Percentiles rank a stretch among this genome's conserved stretches.
Evolutionary conservation across 2,113 vertebrate genomes (phyloP).

Genomic region (Regulus satrapa): DNA sequence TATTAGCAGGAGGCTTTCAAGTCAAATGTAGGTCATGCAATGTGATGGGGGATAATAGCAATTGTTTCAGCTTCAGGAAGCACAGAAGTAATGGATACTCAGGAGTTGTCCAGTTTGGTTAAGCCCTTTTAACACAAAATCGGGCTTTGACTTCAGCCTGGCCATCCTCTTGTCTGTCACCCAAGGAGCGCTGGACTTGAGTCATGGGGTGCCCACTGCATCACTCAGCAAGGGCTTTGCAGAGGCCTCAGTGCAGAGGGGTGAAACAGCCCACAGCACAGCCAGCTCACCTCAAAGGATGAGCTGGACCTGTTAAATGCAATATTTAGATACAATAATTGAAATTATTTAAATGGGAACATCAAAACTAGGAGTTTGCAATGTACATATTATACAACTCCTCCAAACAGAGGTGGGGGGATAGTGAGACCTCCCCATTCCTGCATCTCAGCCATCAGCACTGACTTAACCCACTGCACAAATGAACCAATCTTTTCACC

Average conservation of each 20-base stretch:
- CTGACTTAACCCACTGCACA: background rate
- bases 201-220: fast-evolving
- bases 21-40: slow-evolving; percentile 75
- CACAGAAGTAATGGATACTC: slow-evolving; percentile 39
- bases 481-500: background rate
- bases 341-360: background rate
- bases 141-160: background rate
- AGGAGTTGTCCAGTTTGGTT: slow-evolving; percentile 1
- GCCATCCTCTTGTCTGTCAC: background rate
- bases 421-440: background rate
- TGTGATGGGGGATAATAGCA: slow-evolving; percentile 63
- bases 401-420: background rate
- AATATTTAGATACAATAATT: background rate
- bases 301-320: fast-evolving
- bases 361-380: background rate
- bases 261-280: background rate
- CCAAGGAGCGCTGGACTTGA: background rate
- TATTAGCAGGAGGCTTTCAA: slow-evolving; percentile 75
- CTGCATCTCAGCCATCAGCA: background rate
- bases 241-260: background rate
- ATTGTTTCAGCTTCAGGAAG: slow-evolving; percentile 68
- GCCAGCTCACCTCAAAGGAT: background rate
- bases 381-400: background rate
- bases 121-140: background rate
- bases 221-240: background rate